phyloP scores from a whole-genome alignment of 2,888 invertebrate genomes.

The Drosophila lutescens region DNA sequence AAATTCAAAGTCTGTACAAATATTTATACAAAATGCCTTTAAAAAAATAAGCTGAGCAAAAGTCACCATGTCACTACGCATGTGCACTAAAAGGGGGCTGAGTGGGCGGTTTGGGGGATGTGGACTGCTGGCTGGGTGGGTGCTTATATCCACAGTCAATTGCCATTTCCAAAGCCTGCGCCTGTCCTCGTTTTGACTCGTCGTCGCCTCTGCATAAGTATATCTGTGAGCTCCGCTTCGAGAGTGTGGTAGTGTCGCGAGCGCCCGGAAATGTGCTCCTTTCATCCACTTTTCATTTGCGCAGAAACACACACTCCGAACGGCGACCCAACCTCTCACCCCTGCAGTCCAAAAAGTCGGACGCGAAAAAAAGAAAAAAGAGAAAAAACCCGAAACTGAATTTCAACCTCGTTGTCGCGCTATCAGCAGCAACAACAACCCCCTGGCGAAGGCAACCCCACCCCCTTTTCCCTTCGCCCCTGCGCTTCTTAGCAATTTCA shows the following conservation, averaged over 20 bases:
- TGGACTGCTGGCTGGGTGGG: conserved; percentile 6
- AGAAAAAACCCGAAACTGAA: conserved; percentile 23
- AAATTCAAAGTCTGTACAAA: conserved; percentile 3
- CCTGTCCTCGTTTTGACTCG: conserved; percentile 75
- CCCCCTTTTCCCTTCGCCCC: conserved; percentile 31
- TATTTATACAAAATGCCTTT: not conserved
- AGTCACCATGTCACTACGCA: conserved; percentile 59
- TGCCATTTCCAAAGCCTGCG: conserved; percentile 43
- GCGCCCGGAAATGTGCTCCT: conserved; percentile 73
- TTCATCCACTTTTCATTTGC: conserved; percentile 81
- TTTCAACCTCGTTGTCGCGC: conserved; percentile 51
- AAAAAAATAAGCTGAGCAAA: conserved; percentile 22
- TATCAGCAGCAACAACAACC: conserved; percentile 47
- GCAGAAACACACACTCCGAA: conserved; percentile 47
- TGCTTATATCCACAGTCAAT: conserved; percentile 19
- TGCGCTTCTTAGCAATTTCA: conserved; percentile 13
- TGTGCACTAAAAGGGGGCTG: conserved; percentile 53
- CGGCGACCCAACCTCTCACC: conserved; percentile 26
- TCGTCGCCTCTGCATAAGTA: conserved; percentile 24
- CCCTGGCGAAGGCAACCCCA: conserved; percentile 30
- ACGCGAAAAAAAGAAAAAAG: conserved; percentile 14
- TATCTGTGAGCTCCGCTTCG: conserved; percentile 20
- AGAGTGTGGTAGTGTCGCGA: conserved; percentile 34
- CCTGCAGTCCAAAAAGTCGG: conserved; percentile 26
- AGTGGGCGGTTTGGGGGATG: conserved; percentile 12